Evolutionary conservation across 1,140 invertebrate species (phyloP).

Genomic region (Drepana arcuata): DNA sequence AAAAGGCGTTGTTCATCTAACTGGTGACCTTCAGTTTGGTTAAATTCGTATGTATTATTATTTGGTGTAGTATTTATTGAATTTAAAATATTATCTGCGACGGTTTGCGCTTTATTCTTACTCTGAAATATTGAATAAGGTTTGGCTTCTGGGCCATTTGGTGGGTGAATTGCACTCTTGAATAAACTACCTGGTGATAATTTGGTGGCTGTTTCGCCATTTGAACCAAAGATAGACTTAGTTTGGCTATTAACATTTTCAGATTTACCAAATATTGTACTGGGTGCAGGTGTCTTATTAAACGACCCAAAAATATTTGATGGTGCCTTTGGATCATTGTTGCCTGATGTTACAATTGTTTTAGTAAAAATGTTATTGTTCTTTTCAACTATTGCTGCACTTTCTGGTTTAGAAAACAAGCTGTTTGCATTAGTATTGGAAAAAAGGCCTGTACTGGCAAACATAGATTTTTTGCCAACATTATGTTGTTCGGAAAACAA

Average conservation of each 20-base stretch:
- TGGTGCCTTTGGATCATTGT: slow-evolving; percentile 13
- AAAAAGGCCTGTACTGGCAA: slow-evolving; percentile 5
- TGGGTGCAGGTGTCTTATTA: slow-evolving; percentile 15
- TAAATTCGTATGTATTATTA: slow-evolving; percentile 38
- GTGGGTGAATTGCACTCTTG: slow-evolving; percentile 35
- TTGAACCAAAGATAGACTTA: slow-evolving; percentile 15
- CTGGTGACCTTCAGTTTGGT: slow-evolving; percentile 6
- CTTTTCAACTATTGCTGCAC: slow-evolving; percentile 12
- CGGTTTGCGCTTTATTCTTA: slow-evolving; percentile 45
- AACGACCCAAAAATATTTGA: slow-evolving; percentile 33
- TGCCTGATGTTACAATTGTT: not conserved
- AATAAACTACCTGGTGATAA: slow-evolving; percentile 51
- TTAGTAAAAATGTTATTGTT: slow-evolving; percentile 25
- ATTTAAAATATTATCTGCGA: slow-evolving; percentile 44
- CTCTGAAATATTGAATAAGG: slow-evolving; percentile 44
- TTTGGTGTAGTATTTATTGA: slow-evolving; percentile 23
- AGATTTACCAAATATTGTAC: slow-evolving; percentile 18
- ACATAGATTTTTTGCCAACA: slow-evolving; percentile 2
- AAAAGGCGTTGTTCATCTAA: slow-evolving; percentile 13
- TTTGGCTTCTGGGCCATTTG: slow-evolving; percentile 19
- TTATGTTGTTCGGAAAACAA: slow-evolving; percentile 8
- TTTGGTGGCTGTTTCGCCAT: slow-evolving; percentile 22
- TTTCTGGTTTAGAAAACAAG: slow-evolving; percentile 28
- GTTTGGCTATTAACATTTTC: slow-evolving; percentile 3
- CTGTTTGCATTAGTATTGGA: slow-evolving; percentile 11